A percentile compares a stretch with the other conserved stretches of the same genome.
phyloP scores from a whole-genome alignment of 2,113 vertebrate genomes.

The Laticauda laticaudata region DNA sequence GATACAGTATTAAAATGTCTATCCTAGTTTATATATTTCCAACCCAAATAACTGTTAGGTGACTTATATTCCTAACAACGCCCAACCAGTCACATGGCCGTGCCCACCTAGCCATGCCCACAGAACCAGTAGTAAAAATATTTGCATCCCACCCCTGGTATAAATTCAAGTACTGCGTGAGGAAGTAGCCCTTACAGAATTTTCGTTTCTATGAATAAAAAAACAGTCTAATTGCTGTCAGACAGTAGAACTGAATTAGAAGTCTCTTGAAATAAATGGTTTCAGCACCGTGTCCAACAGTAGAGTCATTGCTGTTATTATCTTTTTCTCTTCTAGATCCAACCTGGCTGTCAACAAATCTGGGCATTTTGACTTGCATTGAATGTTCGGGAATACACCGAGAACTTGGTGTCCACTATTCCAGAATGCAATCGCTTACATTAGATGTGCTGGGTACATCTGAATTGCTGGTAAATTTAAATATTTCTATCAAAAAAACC shows the following conservation, averaged over 20 bases:
- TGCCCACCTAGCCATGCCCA: no score
- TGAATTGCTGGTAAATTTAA: constrained; percentile 86
- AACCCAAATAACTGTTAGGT: no score
- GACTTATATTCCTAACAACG: no score
- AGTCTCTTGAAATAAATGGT: not conserved
- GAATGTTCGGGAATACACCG: constrained; percentile 98
- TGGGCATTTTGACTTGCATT: constrained; percentile 94
- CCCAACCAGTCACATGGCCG: no score
- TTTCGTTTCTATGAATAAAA: not conserved
- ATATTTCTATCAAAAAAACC: not conserved
- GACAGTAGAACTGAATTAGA: not conserved
- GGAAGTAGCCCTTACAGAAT: not conserved
- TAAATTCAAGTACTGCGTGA: not conserved
- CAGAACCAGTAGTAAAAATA: no score
- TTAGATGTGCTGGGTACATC: constrained; percentile 95
- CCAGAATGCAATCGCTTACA: constrained; percentile 95
- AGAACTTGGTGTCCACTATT: constrained; percentile 96
- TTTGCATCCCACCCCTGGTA: no score
- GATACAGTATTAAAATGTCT: no score
- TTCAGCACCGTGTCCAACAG: not conserved
- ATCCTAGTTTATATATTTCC: no score
- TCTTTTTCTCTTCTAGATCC: constrained; percentile 76
- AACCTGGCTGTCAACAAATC: constrained; percentile 95
- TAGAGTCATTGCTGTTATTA: not conserved
- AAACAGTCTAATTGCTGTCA: not conserved